A percentile compares a stretch with the other conserved stretches of the same genome.
phyloP scores from a whole-genome alignment of 1,140 invertebrate genomes.

The Spodoptera frugiperda region DNA sequence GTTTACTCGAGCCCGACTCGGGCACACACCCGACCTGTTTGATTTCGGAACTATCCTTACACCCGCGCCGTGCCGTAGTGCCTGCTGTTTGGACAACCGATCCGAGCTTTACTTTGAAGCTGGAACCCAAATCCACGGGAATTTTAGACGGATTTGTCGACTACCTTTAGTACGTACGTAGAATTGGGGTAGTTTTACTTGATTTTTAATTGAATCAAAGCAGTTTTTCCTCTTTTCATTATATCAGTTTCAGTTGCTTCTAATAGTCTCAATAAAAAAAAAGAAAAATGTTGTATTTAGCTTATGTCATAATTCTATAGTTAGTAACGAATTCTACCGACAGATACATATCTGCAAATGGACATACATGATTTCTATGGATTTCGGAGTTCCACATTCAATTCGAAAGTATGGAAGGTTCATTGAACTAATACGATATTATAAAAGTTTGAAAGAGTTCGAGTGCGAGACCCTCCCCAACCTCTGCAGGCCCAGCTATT shows the following conservation, averaged over 20 bases:
- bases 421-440: constrained; percentile 1
- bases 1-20: constrained; percentile 8
- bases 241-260: too few species aligned
- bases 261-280: too few species aligned
- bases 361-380: too few species aligned
- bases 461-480: background rate
- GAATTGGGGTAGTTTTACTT: too few species aligned
- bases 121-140: background rate
- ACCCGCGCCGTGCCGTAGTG: background rate
- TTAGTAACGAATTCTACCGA: too few species aligned
- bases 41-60: constrained; percentile 28
- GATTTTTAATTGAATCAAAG: too few species aligned
- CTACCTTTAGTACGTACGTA: too few species aligned
- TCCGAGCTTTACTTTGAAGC: constrained; percentile 6
- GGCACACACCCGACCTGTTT: constrained; percentile 23
- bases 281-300: too few species aligned
- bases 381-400: background rate
- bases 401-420: background rate
- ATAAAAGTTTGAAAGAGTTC: constrained; percentile 22
- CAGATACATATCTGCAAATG: too few species aligned
- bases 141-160: background rate
- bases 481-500: constrained; percentile 6
- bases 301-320: too few species aligned
- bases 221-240: too few species aligned
- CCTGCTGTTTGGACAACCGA: constrained; percentile 6